phyloP scores from a whole-genome alignment of 2,113 vertebrate species.

The Esox niger region DNA sequence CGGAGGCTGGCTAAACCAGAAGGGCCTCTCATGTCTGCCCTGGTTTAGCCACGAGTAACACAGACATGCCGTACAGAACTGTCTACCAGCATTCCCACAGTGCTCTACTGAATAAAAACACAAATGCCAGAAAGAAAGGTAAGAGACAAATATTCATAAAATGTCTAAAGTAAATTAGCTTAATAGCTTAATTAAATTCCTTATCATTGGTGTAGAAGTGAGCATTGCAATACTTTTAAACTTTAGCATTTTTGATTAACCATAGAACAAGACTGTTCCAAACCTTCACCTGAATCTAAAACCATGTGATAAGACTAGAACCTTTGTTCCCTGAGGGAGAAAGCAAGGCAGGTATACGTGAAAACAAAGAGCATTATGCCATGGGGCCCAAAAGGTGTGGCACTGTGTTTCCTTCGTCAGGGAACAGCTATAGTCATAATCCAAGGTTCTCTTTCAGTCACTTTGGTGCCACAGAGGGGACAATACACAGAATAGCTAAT shows the following conservation, averaged over 20 bases:
- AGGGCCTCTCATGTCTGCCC: neutral
- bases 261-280: neutral
- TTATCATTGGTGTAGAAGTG: neutral
- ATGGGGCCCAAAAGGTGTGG: too few species aligned
- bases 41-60: neutral
- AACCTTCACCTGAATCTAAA: conserved; percentile 41
- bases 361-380: too few species aligned
- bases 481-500: too few species aligned
- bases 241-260: conserved; percentile 32
- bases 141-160: neutral
- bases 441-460: too few species aligned
- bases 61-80: neutral
- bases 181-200: neutral
- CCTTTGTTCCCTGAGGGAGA: too few species aligned
- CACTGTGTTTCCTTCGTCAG: too few species aligned
- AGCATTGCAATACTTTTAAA: neutral
- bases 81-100: neutral
- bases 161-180: neutral
- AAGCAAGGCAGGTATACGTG: too few species aligned
- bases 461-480: too few species aligned
- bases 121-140: conserved; percentile 14
- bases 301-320: too few species aligned
- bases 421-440: too few species aligned
- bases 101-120: neutral
- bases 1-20: conserved; percentile 1